Evolutionary conservation across 2,888 invertebrate species (phyloP).

Genomic region (Pegoplata infirma): DNA sequence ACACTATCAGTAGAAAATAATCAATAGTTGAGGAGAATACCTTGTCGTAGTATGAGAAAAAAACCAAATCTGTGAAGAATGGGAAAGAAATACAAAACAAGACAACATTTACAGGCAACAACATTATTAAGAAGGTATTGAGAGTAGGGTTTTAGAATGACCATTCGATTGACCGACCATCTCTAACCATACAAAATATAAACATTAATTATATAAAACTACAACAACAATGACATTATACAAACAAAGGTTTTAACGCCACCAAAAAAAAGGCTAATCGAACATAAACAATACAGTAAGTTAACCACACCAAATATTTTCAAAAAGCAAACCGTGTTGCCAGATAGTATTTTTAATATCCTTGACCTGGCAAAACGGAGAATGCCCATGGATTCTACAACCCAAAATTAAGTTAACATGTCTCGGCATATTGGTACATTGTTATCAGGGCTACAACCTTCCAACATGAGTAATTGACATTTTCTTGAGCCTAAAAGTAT

Average conservation of each 20-base stretch:
- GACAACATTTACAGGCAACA: conserved; percentile 4
- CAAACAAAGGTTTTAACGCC: conserved; percentile 51
- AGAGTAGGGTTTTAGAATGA: background rate
- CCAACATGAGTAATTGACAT: too few relatives aligned
- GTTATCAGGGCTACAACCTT: too few relatives aligned
- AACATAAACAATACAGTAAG: conserved; percentile 4
- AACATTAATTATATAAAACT: conserved; percentile 47
- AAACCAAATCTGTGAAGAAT: conserved; percentile 10
- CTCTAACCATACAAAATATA: conserved; percentile 35
- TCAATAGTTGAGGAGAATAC: background rate
- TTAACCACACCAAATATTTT: background rate
- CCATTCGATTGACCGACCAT: background rate
- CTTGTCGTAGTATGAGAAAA: conserved; percentile 70
- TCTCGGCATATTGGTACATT: too few relatives aligned
- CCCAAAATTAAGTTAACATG: too few relatives aligned
- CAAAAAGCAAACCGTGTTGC: background rate
- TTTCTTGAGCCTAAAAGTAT: too few relatives aligned
- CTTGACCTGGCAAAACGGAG: too few relatives aligned
- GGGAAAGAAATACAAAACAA: conserved; percentile 6
- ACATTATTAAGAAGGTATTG: background rate
- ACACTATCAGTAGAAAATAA: conserved; percentile 35
- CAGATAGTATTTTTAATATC: too few relatives aligned
- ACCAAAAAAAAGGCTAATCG: conserved; percentile 31
- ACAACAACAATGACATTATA: conserved; percentile 28
- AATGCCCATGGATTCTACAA: too few relatives aligned